Percentiles rank a stretch among this genome's conserved stretches.
phyloP scores from a whole-genome alignment of 2,797 vertebrate genomes.

The Gambusia yucatana region DNA sequence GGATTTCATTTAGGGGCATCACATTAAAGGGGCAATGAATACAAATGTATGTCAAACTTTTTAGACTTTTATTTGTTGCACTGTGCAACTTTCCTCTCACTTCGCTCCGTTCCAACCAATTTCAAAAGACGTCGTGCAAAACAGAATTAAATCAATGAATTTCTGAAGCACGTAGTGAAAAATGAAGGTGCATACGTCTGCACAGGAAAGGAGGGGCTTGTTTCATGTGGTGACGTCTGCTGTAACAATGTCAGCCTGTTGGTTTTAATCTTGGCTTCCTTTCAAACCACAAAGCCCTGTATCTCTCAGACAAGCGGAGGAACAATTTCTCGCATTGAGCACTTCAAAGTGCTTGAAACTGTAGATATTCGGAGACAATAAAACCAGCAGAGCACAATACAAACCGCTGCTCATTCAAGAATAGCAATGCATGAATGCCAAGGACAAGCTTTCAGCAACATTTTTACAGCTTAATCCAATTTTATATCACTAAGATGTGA shows the following conservation, averaged over 20 bases:
- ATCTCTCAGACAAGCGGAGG: conserved; percentile 14
- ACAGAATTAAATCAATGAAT: not conserved
- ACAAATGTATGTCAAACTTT: not conserved
- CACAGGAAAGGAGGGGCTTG: conserved; percentile 25
- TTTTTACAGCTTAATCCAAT: not conserved
- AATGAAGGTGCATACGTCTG: not conserved
- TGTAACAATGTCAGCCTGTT: conserved; percentile 27
- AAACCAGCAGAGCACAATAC: not conserved
- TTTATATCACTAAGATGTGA: not conserved
- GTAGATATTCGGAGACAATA: conserved; percentile 14
- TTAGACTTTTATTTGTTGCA: not conserved
- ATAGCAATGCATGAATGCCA: not conserved
- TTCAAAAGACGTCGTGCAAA: not conserved
- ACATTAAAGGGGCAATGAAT: not conserved
- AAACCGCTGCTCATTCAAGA: conserved; percentile 26
- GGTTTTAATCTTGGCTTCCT: conserved; percentile 61
- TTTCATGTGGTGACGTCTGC: conserved; percentile 53
- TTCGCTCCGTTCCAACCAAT: not conserved
- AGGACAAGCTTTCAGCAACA: not conserved
- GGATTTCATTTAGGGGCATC: not conserved
- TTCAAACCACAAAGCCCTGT: conserved; percentile 57
- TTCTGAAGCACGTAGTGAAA: not conserved
- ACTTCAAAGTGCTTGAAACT: conserved; percentile 38
- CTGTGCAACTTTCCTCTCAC: not conserved
- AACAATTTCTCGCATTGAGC: conserved; percentile 19